phyloP scores from a whole-genome alignment of 2,888 invertebrate genomes.

The Ditula angustiorana region DNA sequence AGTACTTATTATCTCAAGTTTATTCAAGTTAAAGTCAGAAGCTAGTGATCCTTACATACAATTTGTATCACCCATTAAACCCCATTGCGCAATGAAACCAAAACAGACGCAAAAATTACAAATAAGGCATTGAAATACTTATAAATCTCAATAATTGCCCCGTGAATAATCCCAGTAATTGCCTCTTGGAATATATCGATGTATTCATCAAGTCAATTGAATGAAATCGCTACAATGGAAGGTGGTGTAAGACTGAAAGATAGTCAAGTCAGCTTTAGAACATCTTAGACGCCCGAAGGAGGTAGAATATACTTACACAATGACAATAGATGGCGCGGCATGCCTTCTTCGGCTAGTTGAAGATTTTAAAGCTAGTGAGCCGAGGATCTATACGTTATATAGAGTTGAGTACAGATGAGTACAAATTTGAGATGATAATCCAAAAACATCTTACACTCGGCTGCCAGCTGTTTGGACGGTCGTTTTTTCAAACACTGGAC shows the following conservation, averaged over 20 bases:
- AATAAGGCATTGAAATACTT: conserved; percentile 39
- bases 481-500: too few relatives aligned
- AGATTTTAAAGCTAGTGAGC: too few relatives aligned
- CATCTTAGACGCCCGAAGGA: neutral
- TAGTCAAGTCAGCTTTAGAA: neutral
- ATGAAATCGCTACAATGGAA: conserved; percentile 41
- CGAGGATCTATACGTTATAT: too few relatives aligned
- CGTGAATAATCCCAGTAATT: conserved; percentile 42
- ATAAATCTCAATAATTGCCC: conserved; percentile 43
- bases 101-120: conserved; percentile 35
- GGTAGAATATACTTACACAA: too few relatives aligned
- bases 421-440: too few relatives aligned
- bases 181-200: conserved; percentile 46
- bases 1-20: too few relatives aligned
- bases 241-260: conserved; percentile 20
- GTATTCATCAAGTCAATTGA: conserved; percentile 45
- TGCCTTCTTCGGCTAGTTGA: too few relatives aligned
- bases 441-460: too few relatives aligned
- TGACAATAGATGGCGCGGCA: too few relatives aligned
- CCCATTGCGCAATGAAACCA: conserved; percentile 26
- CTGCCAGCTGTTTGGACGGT: too few relatives aligned
- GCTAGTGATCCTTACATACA: neutral
- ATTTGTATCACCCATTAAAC: conserved; percentile 7
- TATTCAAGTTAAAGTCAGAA: too few relatives aligned
- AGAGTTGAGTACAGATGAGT: too few relatives aligned